Conservation (phyloP, 2,888 invertebrate species). For the Acrocyrtus sp. region DNA sequence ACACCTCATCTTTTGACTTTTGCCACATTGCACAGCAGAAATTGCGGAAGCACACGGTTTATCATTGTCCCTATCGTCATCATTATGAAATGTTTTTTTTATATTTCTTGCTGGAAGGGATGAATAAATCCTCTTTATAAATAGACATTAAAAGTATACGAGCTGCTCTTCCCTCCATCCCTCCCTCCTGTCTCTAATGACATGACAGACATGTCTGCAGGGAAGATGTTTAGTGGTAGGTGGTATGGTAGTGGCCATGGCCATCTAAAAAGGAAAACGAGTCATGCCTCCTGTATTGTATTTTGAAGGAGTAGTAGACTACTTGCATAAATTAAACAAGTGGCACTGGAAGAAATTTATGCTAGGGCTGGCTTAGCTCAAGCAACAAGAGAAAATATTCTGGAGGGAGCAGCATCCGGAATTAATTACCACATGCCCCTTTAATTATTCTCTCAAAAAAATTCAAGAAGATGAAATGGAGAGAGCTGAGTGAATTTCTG, state of each 20-base stretch:
- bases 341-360: not conserved
- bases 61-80: too few relatives aligned
- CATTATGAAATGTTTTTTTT: too few relatives aligned
- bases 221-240: not conserved
- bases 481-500: not conserved
- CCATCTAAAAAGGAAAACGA: not conserved
- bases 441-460: constrained; percentile 42
- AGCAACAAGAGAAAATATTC: not conserved
- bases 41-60: too few relatives aligned
- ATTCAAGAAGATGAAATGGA: constrained; percentile 3
- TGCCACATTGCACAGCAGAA: too few relatives aligned
- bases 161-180: not conserved
- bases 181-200: not conserved
- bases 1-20: too few relatives aligned
- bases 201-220: not conserved
- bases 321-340: not conserved
- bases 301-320: not conserved
- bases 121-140: too few relatives aligned
- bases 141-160: not conserved
- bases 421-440: constrained; percentile 44
- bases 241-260: not conserved
- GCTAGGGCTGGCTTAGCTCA: too few relatives aligned
- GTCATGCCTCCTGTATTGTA: not conserved
- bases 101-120: not conserved
- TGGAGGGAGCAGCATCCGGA: constrained; percentile 31